Conservation (phyloP, 2,797 vertebrate species). For the Australoheros facetus region DNA sequence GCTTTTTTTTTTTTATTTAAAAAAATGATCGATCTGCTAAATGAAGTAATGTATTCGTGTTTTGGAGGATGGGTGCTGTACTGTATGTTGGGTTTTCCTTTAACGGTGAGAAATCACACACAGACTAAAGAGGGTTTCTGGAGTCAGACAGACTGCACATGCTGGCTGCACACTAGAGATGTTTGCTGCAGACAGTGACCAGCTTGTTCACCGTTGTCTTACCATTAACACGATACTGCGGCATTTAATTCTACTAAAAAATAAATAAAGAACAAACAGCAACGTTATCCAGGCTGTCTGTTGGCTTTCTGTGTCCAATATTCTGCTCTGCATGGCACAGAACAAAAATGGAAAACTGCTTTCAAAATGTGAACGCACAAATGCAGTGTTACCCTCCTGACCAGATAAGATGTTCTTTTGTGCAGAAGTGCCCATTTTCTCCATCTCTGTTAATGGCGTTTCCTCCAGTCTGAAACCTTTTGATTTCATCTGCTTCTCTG, state of each 20-base stretch:
- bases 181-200: slow-evolving; percentile 5
- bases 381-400: not conserved
- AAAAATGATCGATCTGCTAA: not conserved
- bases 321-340: slow-evolving; percentile 2
- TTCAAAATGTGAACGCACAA: slow-evolving; percentile 8
- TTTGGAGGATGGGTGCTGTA: not conserved
- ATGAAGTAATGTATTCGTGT: not conserved
- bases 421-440: slow-evolving; percentile 37
- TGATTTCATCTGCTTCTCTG: slow-evolving; percentile 42
- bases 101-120: not conserved
- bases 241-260: not conserved
- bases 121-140: not conserved
- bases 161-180: not conserved
- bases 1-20: not conserved
- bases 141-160: not conserved
- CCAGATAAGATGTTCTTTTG: slow-evolving; percentile 40
- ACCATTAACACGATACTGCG: slow-evolving; percentile 1
- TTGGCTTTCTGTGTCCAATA: not conserved
- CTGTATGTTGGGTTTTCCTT: not conserved
- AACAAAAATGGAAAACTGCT: slow-evolving; percentile 22
- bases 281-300: not conserved
- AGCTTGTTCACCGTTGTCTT: not conserved
- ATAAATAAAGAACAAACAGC: not conserved
- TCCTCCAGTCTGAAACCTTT: slow-evolving; percentile 45
- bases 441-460: slow-evolving; percentile 34